A percentile compares a stretch with the other conserved stretches of the same genome.
These are phyloP conservation scores for Ypsolopha scabrella DNA, from an alignment of 2,888 invertebrate genomes.

Conservation along the genomic window DNA sequence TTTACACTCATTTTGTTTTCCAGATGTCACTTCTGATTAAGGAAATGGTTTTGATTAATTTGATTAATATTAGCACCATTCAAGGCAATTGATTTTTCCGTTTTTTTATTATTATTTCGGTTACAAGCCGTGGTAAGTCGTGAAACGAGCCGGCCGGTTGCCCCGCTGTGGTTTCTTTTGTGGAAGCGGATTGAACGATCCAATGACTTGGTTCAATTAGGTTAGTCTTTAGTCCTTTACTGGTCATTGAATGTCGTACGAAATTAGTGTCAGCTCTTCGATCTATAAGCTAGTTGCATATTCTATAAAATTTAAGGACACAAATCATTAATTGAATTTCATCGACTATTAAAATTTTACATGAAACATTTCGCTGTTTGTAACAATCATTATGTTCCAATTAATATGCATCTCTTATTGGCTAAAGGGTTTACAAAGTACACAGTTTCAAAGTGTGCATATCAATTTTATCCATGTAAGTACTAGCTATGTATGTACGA, in stretches of 20 bases:
- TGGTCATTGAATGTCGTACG: not conserved
- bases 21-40: not conserved
- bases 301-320: not conserved
- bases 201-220: not conserved
- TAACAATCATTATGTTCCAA: too few relatives aligned
- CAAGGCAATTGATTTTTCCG: not conserved
- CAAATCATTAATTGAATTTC: too few relatives aligned
- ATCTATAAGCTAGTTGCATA: not conserved
- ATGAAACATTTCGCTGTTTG: not conserved
- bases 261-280: not conserved
- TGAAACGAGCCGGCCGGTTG: not conserved
- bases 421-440: too few relatives aligned
- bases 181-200: not conserved
- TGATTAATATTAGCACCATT: not conserved
- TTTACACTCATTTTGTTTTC: conserved; percentile 32
- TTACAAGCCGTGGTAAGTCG: not conserved
- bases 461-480: too few relatives aligned
- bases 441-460: too few relatives aligned
- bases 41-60: not conserved
- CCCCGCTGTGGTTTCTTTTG: not conserved
- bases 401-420: too few relatives aligned
- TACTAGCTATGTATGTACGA: too few relatives aligned
- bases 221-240: not conserved
- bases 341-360: not conserved
- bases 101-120: not conserved